These are phyloP conservation scores for Mesochorus sp. DNA, from an alignment of 2,888 invertebrate species.

Conservation along the genomic window DNA sequence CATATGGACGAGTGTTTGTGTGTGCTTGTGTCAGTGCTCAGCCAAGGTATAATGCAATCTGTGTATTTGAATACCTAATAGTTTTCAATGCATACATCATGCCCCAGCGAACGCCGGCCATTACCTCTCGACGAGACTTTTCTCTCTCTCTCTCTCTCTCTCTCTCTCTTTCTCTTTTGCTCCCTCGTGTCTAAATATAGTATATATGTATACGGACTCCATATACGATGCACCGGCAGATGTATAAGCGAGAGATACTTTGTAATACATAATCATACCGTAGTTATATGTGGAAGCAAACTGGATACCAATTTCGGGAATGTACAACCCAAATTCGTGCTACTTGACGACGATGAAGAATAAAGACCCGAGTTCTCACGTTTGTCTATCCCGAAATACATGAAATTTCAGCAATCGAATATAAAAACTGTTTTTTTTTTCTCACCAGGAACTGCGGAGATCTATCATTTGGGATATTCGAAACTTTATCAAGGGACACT, in stretches of 20 bases:
- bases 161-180: background rate
- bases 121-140: slow-evolving; percentile 71
- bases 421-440: too few relatives aligned
- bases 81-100: slow-evolving; percentile 80
- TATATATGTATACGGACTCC: slow-evolving; percentile 24
- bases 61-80: slow-evolving; percentile 79
- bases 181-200: background rate
- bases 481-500: too few relatives aligned
- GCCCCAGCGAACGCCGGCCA: slow-evolving; percentile 72
- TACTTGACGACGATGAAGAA: background rate
- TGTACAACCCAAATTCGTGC: slow-evolving; percentile 18
- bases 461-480: too few relatives aligned
- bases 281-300: slow-evolving; percentile 61
- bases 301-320: slow-evolving; percentile 73
- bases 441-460: too few relatives aligned
- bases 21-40: slow-evolving; percentile 24
- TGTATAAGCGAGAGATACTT: slow-evolving; percentile 42
- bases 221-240: slow-evolving; percentile 36
- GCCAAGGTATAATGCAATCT: slow-evolving; percentile 75
- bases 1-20: background rate
- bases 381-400: too few relatives aligned
- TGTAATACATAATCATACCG: slow-evolving; percentile 50
- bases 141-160: slow-evolving; percentile 56
- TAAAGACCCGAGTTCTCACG: background rate
- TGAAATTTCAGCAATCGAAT: too few relatives aligned